phyloP scores from a whole-genome alignment of 2,888 invertebrate genomes.

The Gandaritis pyraliata region DNA sequence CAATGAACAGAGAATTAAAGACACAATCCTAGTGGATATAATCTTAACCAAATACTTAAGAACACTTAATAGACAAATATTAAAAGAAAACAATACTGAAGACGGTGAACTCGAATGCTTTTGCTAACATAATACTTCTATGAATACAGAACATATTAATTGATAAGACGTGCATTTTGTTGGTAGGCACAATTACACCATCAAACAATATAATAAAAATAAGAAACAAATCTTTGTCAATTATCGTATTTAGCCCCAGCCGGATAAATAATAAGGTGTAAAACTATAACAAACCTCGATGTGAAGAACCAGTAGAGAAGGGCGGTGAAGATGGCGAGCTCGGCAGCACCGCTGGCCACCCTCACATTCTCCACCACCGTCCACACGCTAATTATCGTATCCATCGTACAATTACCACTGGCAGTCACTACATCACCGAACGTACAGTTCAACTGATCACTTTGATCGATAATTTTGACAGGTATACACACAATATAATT shows the following conservation, averaged over 20 bases:
- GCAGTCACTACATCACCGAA: slow-evolving; percentile 70
- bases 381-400: slow-evolving; percentile 78
- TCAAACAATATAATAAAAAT: no score
- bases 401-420: slow-evolving; percentile 65
- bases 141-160: no score
- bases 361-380: slow-evolving; percentile 77
- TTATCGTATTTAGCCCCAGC: no score
- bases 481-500: slow-evolving; percentile 42
- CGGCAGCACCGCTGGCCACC: slow-evolving; percentile 85
- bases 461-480: slow-evolving; percentile 62
- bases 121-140: no score
- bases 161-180: no score
- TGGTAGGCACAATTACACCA: no score
- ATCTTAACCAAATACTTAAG: no score
- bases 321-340: slow-evolving; percentile 85
- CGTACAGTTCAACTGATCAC: slow-evolving; percentile 64
- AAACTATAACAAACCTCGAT: slow-evolving; percentile 75
- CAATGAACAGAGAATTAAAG: no score
- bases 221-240: no score
- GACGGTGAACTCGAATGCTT: no score
- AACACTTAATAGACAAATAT: slow-evolving; percentile 5
- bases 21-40: no score
- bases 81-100: slow-evolving; percentile 1
- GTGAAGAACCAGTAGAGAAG: slow-evolving; percentile 86
- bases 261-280: not conserved